Conservation (phyloP, 1,140 invertebrate species). For the Pseudomyrmex gracilis region DNA sequence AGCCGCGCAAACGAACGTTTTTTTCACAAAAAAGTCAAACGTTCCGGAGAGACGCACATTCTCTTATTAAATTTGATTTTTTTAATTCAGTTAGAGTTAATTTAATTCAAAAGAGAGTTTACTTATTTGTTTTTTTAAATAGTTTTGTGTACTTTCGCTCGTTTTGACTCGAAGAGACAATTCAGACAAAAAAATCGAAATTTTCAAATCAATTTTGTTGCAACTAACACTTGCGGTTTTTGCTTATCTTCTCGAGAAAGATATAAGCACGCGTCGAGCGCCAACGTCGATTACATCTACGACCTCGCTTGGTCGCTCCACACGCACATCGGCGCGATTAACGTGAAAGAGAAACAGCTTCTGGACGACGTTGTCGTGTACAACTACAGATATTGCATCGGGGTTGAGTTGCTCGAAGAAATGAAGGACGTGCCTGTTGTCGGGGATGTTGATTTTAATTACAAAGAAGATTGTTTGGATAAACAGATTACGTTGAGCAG, state of each 20-base stretch:
- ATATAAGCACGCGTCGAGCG: constrained; percentile 78
- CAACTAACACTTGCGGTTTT: no score
- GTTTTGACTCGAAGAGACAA: no score
- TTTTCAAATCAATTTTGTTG: no score
- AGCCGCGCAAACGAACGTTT: no score
- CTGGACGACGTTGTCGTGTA: constrained; percentile 80
- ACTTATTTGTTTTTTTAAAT: no score
- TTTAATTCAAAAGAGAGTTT: no score
- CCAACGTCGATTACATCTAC: constrained; percentile 82
- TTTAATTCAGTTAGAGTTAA: no score
- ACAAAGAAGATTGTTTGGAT: constrained; percentile 60
- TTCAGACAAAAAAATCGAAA: no score
- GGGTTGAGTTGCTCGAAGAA: constrained; percentile 75
- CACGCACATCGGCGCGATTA: constrained; percentile 78
- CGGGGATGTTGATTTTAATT: constrained; percentile 32
- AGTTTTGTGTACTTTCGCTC: no score
- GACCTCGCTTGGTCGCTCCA: constrained; percentile 80
- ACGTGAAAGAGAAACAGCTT: constrained; percentile 70
- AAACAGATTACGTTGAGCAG: constrained; percentile 59
- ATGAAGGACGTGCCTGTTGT: constrained; percentile 61
- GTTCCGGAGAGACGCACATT: no score
- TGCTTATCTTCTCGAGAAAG: constrained; percentile 43
- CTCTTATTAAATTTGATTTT: no score
- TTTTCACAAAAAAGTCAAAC: no score
- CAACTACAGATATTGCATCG: constrained; percentile 80